Conservation (phyloP, 2,113 vertebrate genomes). For the Phocoena sinus region DNA sequence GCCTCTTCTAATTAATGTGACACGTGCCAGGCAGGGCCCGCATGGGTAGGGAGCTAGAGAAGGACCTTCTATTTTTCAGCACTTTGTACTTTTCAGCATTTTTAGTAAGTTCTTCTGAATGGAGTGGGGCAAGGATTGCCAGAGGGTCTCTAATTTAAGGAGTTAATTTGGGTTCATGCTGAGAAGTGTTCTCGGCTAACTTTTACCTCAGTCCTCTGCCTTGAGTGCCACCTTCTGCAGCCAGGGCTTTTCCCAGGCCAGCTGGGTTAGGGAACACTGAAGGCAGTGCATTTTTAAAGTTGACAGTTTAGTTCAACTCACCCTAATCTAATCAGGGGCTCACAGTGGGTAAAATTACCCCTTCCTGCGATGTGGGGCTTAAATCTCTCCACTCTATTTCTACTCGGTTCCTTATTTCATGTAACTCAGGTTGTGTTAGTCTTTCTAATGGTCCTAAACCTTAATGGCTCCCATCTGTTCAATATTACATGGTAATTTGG, state of each 20-base stretch:
- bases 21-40: not conserved
- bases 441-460: conserved; percentile 51
- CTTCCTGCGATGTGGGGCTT: conserved; percentile 38
- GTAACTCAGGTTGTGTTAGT: conserved; percentile 37
- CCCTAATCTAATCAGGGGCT: conserved; percentile 58
- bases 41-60: not conserved
- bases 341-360: conserved; percentile 56
- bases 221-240: not conserved
- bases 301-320: conserved; percentile 46
- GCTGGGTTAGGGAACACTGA: not conserved
- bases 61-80: not conserved
- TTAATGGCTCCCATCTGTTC: conserved; percentile 69
- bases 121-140: not conserved
- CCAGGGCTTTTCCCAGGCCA: not conserved
- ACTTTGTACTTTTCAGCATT: not conserved
- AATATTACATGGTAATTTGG: conserved; percentile 69
- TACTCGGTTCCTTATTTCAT: conserved; percentile 39
- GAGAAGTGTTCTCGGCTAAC: not conserved
- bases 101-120: conserved; percentile 9
- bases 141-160: not conserved
- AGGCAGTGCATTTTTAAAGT: conserved; percentile 19
- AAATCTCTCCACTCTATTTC: conserved; percentile 39
- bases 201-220: not conserved
- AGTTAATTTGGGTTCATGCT: conserved; percentile 17
- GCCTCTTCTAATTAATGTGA: not conserved